A percentile compares a stretch with the other conserved stretches of the same genome.
Conservation (phyloP, 2,888 invertebrate genomes). For the Elegia similella region DNA sequence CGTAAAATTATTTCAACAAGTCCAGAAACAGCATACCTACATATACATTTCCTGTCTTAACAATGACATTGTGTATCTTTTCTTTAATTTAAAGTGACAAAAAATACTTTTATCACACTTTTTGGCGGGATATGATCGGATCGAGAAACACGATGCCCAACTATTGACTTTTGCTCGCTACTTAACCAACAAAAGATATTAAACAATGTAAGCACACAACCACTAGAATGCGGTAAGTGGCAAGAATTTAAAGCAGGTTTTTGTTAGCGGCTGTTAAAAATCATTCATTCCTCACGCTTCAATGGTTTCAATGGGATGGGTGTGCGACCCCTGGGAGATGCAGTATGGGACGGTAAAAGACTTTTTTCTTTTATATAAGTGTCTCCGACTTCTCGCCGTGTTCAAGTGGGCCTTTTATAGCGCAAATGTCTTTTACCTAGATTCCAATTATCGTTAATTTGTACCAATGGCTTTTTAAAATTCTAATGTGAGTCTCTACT, state of each 20-base stretch:
- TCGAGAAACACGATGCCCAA: neutral
- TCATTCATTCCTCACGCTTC: conserved; percentile 67
- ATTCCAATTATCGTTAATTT: neutral
- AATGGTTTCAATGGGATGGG: conserved; percentile 58
- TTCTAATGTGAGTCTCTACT: too few species aligned
- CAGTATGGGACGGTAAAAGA: conserved; percentile 49
- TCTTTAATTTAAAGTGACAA: neutral
- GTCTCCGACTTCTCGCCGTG: conserved; percentile 40
- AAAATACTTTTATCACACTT: neutral
- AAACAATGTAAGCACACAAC: conserved; percentile 24
- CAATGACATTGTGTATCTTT: too few species aligned
- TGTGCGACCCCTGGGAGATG: conserved; percentile 55
- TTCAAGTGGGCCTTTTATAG: conserved; percentile 35
- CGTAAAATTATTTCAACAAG: too few species aligned
- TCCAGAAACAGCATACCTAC: too few species aligned
- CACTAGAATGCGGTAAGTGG: conserved; percentile 35
- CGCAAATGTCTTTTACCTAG: conserved; percentile 5
- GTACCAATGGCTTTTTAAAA: neutral
- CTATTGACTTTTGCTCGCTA: neutral
- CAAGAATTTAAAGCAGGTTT: conserved; percentile 59
- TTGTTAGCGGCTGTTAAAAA: conserved; percentile 54
- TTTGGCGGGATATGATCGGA: neutral
- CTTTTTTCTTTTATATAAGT: conserved; percentile 36
- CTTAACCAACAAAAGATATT: neutral
- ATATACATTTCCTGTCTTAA: too few species aligned